phyloP scores from a whole-genome alignment of 64 coral and sea anemone species.

The Montipora sp. region DNA sequence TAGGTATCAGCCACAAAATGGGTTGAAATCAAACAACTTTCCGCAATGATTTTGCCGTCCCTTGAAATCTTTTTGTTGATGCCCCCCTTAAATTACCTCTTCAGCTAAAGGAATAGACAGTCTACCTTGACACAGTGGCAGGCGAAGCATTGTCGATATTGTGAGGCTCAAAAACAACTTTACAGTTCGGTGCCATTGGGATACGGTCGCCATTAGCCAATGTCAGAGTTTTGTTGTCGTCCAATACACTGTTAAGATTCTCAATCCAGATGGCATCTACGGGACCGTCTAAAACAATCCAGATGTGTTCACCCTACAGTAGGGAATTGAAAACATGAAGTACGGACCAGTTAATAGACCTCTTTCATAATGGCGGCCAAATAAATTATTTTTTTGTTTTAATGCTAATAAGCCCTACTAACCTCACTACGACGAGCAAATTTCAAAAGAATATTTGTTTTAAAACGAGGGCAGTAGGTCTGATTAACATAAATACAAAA shows the following conservation, averaged over 20 bases:
- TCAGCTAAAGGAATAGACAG: not conserved
- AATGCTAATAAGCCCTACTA: too few relatives aligned
- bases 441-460: too few relatives aligned
- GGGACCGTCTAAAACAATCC: constrained; percentile 96
- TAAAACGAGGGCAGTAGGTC: too few relatives aligned
- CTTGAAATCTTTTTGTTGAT: too few relatives aligned
- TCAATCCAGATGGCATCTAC: constrained; percentile 99
- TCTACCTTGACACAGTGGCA: constrained; percentile 92
- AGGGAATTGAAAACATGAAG: not conserved
- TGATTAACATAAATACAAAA: too few relatives aligned
- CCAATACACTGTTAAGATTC: constrained; percentile 95
- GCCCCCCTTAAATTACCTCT: not conserved
- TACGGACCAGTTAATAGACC: too few relatives aligned
- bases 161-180: constrained; percentile 95
- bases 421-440: too few relatives aligned
- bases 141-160: constrained; percentile 97
- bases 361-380: too few relatives aligned
- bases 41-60: too few relatives aligned
- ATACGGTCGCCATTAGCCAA: constrained; percentile 94
- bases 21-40: too few relatives aligned
- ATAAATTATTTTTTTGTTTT: too few relatives aligned
- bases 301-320: constrained; percentile 86
- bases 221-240: constrained; percentile 95
- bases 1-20: too few relatives aligned
- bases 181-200: constrained; percentile 90